Base-by-base conservation (phyloP, 2,888 invertebrate genomes). In the Pammene fasciana region DNA sequence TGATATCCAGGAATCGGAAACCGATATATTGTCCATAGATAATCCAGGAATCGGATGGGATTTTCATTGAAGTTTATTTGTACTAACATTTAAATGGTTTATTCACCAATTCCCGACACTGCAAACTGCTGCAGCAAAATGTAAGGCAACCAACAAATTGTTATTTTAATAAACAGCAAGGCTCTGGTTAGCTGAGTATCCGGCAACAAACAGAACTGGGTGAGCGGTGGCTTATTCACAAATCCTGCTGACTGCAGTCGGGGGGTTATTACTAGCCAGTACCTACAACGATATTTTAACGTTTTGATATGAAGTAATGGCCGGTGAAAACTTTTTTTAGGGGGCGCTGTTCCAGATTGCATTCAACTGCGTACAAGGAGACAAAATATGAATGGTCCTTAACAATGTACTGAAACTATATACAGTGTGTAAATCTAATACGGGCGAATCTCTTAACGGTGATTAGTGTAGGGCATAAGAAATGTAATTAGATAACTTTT, bases 151-250 rank as follows among this genome's bases (percentile, higher is more conserved):
- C 60, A 61, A 66, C 62, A 75, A 76, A 78, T 78, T 68, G 68
- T 65, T 71, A 71, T 83, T 82, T 84, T 79, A 83, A 82, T 86
- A 84, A 81, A 78, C 75, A 77, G 75, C 75, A 76, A 82, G 81
- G 74, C 79, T 71, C 74, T 76, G 76, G 75, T 78, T 80, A 78
- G 79, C 79, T 78, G 78, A 82, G 83, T 85, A 84, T 86, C 87
- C 85, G 83, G 82, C 82, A 84, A 83, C 86, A 86, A 88, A 87
- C 86, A 82, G 85, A 83, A 81, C 83, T 81, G 83, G 81, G 84
- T 81, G 83, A 85, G 80, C 81, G 73, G 82, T 80, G 84, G 89
- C 86, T 89, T 89, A 88, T 83, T 85, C 88, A 82, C 87, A 88
- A 89, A 88, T 88, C 87, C 87, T 79, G 87, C 88, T 84, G 87